Evolutionary conservation across 2,888 invertebrate species (phyloP).

Genomic region (Andricus quercusramuli): DNA sequence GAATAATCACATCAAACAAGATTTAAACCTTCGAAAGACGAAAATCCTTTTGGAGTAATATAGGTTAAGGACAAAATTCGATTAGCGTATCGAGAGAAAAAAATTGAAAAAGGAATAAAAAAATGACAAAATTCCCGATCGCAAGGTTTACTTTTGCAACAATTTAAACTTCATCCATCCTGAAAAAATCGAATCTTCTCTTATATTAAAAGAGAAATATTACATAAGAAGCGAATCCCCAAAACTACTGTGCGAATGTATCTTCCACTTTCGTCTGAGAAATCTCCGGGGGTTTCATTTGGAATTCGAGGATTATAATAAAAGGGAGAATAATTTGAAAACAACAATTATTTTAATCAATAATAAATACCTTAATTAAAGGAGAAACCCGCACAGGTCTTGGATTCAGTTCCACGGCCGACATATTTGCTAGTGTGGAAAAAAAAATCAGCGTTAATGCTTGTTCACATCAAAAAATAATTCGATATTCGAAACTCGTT

Average conservation of each 20-base stretch:
- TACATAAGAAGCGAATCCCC: slow-evolving; percentile 47
- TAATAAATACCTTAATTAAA: slow-evolving; percentile 85
- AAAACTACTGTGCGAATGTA: slow-evolving; percentile 34
- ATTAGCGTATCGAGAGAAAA: background rate
- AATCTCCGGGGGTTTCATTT: background rate
- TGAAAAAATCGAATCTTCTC: background rate
- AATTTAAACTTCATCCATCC: background rate
- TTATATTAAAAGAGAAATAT: slow-evolving; percentile 15
- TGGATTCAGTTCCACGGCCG: slow-evolving; percentile 69
- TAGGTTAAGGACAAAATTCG: background rate
- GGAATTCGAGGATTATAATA: background rate
- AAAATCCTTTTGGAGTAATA: background rate
- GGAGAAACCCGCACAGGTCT: slow-evolving; percentile 89
- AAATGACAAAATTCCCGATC: background rate
- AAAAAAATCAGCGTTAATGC: background rate
- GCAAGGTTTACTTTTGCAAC: background rate
- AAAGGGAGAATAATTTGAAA: background rate
- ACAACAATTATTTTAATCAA: background rate
- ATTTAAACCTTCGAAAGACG: background rate
- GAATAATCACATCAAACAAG: too few species aligned
- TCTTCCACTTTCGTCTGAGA: background rate
- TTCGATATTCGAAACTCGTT: too few species aligned
- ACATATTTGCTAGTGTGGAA: slow-evolving; percentile 66
- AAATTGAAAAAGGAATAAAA: background rate
- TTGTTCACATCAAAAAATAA: too few species aligned